Evolutionary conservation across 2,113 vertebrate species (phyloP), one percentile per base, ranked within the genome.

Genomic region (Erythrocebus patas): DNA sequence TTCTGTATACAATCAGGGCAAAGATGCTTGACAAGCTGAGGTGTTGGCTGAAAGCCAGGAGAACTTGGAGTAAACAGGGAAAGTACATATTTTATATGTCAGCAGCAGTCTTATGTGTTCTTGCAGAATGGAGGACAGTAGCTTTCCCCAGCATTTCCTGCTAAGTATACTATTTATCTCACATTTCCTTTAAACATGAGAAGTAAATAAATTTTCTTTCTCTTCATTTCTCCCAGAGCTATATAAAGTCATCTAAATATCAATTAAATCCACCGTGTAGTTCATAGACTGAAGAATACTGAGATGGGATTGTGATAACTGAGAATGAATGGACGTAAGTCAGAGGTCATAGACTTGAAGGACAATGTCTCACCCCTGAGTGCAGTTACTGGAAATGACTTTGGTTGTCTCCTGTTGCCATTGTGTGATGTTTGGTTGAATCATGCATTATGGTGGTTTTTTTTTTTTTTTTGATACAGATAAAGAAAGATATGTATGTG

Each of bases 1-100:
- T 94, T 92, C 78, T 89, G 79, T 94, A 22, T 85, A 64, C 55
- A 80, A 75, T 80, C 40, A 92, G 78, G 87, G 70, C 70, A 80
- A 80, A 91, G 87, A 89, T 89, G 55, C 43, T 84, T 80, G 78
- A 87, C 64, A 93, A 91, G 70, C 93, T 93, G 72, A 45, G 48
- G 32, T 59, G 52, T 45, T 81, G 91, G 87, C 76, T 52, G 48
- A 57, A 66, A 89, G 52, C 52, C 95, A 85, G 55, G 52, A 87
- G 70, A 84, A 84, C 52, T 79, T 91, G 91, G 52, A 93, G 88
- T 4, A 75, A 89, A 48, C n/a, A 66, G 52, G n/a, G 86, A 61
- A 83, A 40, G 52, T 72, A 79, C 82, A 35, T 87, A 35, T 92
- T 70, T 87, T 61, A 12, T 14, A 48, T 82, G 68, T 83, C 81